Percentiles rank a stretch among this genome's conserved stretches.
Evolutionary conservation across 2,797 vertebrate species (phyloP).

Genomic region (Brotula barbata): DNA sequence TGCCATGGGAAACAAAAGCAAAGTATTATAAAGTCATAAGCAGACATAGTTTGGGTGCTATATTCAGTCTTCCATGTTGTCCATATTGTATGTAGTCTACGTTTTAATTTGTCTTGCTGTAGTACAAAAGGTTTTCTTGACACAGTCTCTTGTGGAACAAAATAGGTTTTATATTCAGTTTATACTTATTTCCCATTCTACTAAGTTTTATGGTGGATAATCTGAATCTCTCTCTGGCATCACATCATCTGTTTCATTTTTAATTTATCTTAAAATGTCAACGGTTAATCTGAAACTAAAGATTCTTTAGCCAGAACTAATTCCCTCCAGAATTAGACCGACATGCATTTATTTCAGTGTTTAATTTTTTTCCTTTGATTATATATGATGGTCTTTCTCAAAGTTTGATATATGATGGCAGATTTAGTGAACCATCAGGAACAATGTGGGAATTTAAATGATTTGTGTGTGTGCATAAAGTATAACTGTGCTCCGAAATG

Average conservation of each 20-base stretch:
- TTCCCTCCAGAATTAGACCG: slow-evolving; percentile 18
- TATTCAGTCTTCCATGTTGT: too few relatives aligned
- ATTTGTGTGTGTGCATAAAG: slow-evolving; percentile 21
- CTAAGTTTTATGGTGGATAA: too few relatives aligned
- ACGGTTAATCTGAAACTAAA: slow-evolving; percentile 5
- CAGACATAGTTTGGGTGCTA: slow-evolving; percentile 30
- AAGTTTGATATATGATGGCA: slow-evolving; percentile 52
- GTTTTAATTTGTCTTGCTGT: slow-evolving; percentile 12
- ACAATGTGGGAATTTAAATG: slow-evolving; percentile 28
- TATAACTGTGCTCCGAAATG: slow-evolving; percentile 30
- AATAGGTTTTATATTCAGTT: neutral
- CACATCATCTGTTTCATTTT: slow-evolving; percentile 9
- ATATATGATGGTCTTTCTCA: slow-evolving; percentile 23
- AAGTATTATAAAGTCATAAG: slow-evolving; percentile 46
- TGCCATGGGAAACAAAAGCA: slow-evolving; percentile 50
- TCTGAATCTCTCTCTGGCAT: too few relatives aligned
- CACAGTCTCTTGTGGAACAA: neutral
- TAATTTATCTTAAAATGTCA: slow-evolving; percentile 6
- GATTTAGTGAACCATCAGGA: slow-evolving; percentile 61
- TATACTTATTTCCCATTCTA: too few relatives aligned
- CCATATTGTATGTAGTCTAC: slow-evolving; percentile 3
- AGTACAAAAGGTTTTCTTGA: neutral
- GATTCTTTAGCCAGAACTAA: neutral
- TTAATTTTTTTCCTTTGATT: slow-evolving; percentile 39
- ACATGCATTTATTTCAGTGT: slow-evolving; percentile 24